Conservation (phyloP, 37 sponge, comb jelly and placozoan species). For the Amphimedon queenslandica region DNA sequence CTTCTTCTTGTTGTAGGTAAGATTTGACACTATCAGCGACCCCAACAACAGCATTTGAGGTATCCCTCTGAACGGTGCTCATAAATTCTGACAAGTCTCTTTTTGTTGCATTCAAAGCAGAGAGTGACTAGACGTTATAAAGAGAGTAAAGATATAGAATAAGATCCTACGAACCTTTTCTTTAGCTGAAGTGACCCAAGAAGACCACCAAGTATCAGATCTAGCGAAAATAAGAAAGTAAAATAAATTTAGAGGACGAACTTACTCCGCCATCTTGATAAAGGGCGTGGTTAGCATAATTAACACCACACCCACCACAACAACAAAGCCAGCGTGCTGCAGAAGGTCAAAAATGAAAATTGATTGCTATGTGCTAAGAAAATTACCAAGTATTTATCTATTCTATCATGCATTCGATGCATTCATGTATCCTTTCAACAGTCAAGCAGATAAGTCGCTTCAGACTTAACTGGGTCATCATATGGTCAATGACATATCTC, state of each 20-base stretch:
- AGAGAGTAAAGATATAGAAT: neutral
- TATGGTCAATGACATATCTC: neutral
- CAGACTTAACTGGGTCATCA: constrained; percentile 42
- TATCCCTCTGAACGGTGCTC: constrained; percentile 44
- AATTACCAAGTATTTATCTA: no score
- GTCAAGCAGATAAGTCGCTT: no score
- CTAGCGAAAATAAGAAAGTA: neutral
- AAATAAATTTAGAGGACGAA: neutral
- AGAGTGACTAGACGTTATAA: constrained; percentile 20
- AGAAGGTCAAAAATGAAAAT: no score
- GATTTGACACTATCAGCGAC: constrained; percentile 44
- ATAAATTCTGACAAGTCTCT: constrained; percentile 72
- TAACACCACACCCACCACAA: no score
- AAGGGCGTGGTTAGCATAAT: no score
- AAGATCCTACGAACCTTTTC: constrained; percentile 21
- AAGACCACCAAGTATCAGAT: constrained; percentile 46
- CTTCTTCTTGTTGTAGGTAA: no score
- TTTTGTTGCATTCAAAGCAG: constrained; percentile 54
- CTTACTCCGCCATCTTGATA: no score
- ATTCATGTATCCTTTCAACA: no score
- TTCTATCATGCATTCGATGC: no score
- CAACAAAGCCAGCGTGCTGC: no score
- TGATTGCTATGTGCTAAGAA: no score
- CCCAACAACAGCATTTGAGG: constrained; percentile 36
- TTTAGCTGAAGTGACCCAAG: constrained; percentile 35